These are phyloP conservation scores for Ictalurus furcatus DNA, from an alignment of 2,113 vertebrate species.

Conservation along the genomic window DNA sequence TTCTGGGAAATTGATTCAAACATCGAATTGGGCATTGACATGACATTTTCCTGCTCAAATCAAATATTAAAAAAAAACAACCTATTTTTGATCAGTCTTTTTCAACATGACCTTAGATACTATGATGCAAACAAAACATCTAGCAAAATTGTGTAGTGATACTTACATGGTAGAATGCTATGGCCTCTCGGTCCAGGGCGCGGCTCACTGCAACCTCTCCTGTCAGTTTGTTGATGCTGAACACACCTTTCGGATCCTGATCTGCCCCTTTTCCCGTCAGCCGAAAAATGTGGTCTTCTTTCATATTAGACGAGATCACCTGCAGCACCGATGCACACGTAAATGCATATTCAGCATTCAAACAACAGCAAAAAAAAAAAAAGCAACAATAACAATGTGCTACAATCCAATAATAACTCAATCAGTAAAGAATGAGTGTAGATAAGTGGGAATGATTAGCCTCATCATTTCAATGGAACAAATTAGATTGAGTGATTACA, in stretches of 20 bases:
- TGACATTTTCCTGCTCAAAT: neutral
- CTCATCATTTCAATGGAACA: conserved; percentile 10
- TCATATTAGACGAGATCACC: conserved; percentile 82
- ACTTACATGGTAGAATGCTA: conserved; percentile 86
- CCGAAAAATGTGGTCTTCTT: conserved; percentile 82
- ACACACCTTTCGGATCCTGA: conserved; percentile 88
- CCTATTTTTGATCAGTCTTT: too few relatives aligned
- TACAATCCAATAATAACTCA: conserved; percentile 13
- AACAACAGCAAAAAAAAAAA: neutral
- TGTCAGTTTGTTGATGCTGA: conserved; percentile 85
- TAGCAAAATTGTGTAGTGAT: too few relatives aligned
- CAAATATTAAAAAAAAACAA: neutral
- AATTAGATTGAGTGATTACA: conserved; percentile 20
- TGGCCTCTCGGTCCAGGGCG: conserved; percentile 84
- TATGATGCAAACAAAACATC: neutral
- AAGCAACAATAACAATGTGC: neutral
- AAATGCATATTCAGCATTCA: conserved; percentile 2
- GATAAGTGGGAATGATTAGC: conserved; percentile 8
- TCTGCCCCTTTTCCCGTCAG: conserved; percentile 91
- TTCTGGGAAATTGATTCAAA: too few relatives aligned
- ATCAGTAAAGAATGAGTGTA: conserved; percentile 11
- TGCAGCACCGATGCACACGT: conserved; percentile 59
- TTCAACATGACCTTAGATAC: neutral
- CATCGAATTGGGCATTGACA: too few relatives aligned
- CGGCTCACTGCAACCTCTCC: conserved; percentile 88